Conservation (phyloP, 30 jellyfish, hydroid and myxozoan species). For the Cassiopea xamachana region DNA sequence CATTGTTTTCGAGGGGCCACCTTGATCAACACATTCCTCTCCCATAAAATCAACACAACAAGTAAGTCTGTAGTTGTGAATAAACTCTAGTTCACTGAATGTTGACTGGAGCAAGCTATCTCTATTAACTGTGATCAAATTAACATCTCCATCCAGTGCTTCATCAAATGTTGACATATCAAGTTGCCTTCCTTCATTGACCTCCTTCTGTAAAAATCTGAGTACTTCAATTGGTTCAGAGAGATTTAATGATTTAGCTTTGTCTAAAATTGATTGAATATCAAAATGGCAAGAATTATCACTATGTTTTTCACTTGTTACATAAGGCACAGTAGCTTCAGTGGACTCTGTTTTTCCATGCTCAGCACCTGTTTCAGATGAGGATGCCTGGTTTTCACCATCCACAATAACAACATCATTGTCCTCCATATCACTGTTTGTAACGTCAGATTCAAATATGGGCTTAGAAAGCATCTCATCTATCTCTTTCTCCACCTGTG, state of each 20-base stretch:
- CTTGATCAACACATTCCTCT: constrained; percentile 60
- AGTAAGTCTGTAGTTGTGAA: constrained; percentile 43
- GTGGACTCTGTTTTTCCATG: not conserved
- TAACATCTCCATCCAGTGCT: constrained; percentile 45
- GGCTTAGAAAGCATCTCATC: not conserved
- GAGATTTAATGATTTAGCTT: not conserved
- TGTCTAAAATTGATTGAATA: too few relatives aligned
- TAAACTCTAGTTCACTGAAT: constrained; percentile 36
- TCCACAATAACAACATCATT: not conserved
- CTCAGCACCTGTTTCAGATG: not conserved
- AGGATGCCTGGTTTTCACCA: not conserved
- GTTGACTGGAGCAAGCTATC: constrained; percentile 22
- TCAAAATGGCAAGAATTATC: too few relatives aligned
- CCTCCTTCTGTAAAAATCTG: constrained; percentile 31
- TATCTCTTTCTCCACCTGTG: not conserved
- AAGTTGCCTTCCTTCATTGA: constrained; percentile 50
- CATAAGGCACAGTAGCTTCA: too few relatives aligned
- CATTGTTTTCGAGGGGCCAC: constrained; percentile 71
- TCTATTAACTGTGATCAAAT: constrained; percentile 60
- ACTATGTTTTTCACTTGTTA: too few relatives aligned
- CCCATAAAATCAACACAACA: constrained; percentile 55
- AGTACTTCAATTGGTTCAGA: constrained; percentile 45
- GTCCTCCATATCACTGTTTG: not conserved
- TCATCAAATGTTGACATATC: constrained; percentile 18
- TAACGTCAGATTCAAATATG: not conserved